phyloP scores from a whole-genome alignment of 2,797 vertebrate species.

The Okamejei kenojei region DNA sequence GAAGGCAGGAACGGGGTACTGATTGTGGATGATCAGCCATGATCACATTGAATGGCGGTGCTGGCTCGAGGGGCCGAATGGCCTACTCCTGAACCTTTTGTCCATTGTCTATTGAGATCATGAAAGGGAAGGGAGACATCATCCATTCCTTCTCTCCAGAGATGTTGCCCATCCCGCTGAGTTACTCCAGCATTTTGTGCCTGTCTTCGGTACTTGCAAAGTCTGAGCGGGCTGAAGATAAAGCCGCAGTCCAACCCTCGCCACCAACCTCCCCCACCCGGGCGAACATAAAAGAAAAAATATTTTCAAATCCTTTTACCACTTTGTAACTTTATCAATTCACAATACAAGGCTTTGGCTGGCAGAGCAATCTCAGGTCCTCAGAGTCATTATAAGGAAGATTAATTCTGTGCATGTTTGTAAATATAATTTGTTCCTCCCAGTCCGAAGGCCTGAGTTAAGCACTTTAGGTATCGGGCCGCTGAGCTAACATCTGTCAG shows the following conservation, averaged over 20 bases:
- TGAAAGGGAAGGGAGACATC: too few relatives aligned
- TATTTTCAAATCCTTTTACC: background rate
- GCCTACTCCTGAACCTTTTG: too few relatives aligned
- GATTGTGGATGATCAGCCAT: too few relatives aligned
- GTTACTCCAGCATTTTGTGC: too few relatives aligned
- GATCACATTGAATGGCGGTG: too few relatives aligned
- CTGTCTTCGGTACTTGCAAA: too few relatives aligned
- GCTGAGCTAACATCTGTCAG: slow-evolving; percentile 45
- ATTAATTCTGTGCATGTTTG: slow-evolving; percentile 52
- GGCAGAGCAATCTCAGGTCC: slow-evolving; percentile 39
- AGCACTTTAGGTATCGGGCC: slow-evolving; percentile 44
- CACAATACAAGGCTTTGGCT: slow-evolving; percentile 40
- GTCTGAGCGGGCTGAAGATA: background rate
- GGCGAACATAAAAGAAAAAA: slow-evolving; percentile 14
- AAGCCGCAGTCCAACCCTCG: too few relatives aligned
- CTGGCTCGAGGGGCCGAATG: too few relatives aligned
- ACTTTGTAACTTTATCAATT: background rate
- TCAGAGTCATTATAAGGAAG: slow-evolving; percentile 48
- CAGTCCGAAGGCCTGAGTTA: slow-evolving; percentile 49
- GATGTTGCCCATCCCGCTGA: too few relatives aligned
- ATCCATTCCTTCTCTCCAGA: too few relatives aligned
- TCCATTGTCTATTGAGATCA: too few relatives aligned
- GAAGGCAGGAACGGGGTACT: too few relatives aligned
- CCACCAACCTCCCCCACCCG: background rate
- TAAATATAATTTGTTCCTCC: slow-evolving; percentile 50